Base-by-base conservation (phyloP, 2,888 invertebrate species). In the Theodoxus fluviatilis region DNA sequence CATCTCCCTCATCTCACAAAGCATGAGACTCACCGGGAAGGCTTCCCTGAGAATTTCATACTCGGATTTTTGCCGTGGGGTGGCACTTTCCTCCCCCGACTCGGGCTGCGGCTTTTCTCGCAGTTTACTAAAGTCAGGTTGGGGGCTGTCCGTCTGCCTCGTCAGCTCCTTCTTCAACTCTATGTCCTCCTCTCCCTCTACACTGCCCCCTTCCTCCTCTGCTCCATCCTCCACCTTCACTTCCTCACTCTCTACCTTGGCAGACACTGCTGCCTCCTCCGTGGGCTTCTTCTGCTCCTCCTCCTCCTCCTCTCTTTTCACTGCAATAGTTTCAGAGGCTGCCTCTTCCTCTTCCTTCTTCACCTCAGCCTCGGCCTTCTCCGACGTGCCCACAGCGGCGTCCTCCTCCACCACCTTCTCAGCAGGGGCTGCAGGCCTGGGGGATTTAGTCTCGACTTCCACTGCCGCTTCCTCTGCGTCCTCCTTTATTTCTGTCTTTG, bases 341-440 rank as follows among this genome's bases (percentile, higher is more conserved):
- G 52, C 70, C n/a, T 73, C 71, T 7, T 61, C 73, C 61, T 70
- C 71, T 6, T 71, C 76, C 38, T 72, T 68, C 40, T 75, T 69
- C 7, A 63, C 66, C 7, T 64, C 59, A n/a, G 63, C 63, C 9
- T 71, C 71, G 12, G 33, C 37, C 33, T 63, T 64, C 1, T 68
- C 63, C 28, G 15, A 15, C n/a, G 31, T 12, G 3, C 33, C 31
- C 64, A 52, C 47, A 22, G 22, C 7, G 4, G 28, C 9, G 3
- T 55, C 59, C 25, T 38, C 37, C 31, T 43, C 40, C 38, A n/a
- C 37, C 3, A 15, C 22, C 70, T 57, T 35, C 67, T 37, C 9
- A 47, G 18, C 59, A 38, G 25, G 3, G 2, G 3, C 59, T 43
- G 33, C 59, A 22, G 12, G n/a, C 31, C 28, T 22, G 18, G 2